phyloP scores from a whole-genome alignment of 2,888 invertebrate species.

The Spisula solida region DNA sequence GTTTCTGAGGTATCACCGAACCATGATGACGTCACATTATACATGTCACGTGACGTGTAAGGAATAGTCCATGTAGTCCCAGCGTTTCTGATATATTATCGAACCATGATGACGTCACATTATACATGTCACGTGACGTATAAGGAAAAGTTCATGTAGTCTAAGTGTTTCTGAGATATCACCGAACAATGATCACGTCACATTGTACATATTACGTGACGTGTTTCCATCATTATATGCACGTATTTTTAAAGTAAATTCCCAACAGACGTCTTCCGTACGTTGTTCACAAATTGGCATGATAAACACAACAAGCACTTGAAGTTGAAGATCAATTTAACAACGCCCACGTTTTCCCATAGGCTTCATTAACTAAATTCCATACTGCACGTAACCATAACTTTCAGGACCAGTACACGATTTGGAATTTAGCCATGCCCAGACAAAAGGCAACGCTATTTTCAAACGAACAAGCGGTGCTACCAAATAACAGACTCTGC shows the following conservation, averaged over 20 bases:
- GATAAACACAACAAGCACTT: neutral
- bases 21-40: neutral
- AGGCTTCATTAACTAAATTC: too few relatives aligned
- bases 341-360: neutral
- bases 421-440: too few relatives aligned
- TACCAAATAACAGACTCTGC: slow-evolving; percentile 80
- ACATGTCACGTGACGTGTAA: too few relatives aligned
- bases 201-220: neutral
- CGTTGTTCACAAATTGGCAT: neutral
- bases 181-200: neutral
- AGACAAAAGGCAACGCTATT: too few relatives aligned
- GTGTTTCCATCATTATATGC: neutral
- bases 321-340: neutral
- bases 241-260: neutral
- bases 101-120: neutral
- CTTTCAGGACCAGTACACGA: too few relatives aligned
- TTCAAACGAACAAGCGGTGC: too few relatives aligned
- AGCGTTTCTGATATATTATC: neutral
- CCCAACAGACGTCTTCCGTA: neutral
- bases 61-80: neutral
- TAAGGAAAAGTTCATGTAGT: neutral
- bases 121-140: too few relatives aligned
- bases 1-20: neutral
- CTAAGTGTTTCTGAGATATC: neutral
- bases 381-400: too few relatives aligned